Evolutionary conservation across 64 coral and sea anemone species (phyloP).

Genomic region (Dendrophyllia cribrosa): DNA sequence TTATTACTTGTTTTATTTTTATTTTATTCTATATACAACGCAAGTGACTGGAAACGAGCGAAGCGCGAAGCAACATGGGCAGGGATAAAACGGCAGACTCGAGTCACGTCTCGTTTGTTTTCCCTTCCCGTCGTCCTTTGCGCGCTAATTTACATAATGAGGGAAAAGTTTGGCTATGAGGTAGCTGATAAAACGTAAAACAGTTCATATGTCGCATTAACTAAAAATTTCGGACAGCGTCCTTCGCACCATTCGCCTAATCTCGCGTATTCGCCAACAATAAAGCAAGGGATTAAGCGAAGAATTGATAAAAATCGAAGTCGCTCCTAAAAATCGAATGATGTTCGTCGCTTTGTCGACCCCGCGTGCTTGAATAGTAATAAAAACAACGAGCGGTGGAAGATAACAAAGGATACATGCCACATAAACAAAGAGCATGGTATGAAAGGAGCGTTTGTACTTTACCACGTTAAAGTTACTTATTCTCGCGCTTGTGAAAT

Average conservation of each 20-base stretch:
- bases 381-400: neutral
- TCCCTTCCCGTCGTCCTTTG: too few relatives aligned
- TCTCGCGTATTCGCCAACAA: conserved; percentile 33
- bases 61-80: too few relatives aligned
- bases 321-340: neutral
- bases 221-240: neutral
- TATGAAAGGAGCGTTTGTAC: neutral
- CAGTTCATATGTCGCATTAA: neutral
- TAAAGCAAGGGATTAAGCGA: conserved; percentile 26
- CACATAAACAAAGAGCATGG: conserved; percentile 1
- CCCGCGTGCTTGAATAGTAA: neutral
- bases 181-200: too few relatives aligned
- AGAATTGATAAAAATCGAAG: conserved; percentile 13
- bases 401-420: conserved; percentile 8
- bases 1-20: too few relatives aligned
- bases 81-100: too few relatives aligned
- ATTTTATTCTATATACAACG: too few relatives aligned
- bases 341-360: neutral
- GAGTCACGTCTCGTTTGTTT: too few relatives aligned
- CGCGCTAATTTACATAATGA: too few relatives aligned
- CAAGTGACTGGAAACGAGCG: too few relatives aligned
- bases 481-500: neutral
- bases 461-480: neutral
- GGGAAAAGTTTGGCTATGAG: too few relatives aligned
- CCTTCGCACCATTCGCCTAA: neutral